Conservation (phyloP, 2,888 invertebrate genomes). For the Metopia argyrocephala region DNA sequence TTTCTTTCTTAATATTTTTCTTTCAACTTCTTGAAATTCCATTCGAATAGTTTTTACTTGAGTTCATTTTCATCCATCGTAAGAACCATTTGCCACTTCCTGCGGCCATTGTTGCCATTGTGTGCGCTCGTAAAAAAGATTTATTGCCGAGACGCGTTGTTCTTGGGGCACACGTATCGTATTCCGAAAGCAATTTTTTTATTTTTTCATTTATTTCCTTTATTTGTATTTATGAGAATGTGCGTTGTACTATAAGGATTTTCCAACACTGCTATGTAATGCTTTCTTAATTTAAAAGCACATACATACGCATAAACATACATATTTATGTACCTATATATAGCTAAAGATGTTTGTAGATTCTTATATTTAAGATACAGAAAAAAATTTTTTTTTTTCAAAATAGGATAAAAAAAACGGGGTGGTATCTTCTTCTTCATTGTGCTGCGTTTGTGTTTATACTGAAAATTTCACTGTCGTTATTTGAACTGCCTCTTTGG, state of each 20-base stretch:
- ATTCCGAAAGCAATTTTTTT: slow-evolving; percentile 44
- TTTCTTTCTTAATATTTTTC: slow-evolving; percentile 28
- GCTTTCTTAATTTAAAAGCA: slow-evolving; percentile 5
- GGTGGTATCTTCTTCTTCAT: slow-evolving; percentile 19
- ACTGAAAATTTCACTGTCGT: too few relatives aligned
- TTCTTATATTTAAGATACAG: background rate
- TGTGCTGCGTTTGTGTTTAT: slow-evolving; percentile 51
- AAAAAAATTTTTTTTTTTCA: slow-evolving; percentile 34
- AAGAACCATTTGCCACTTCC: slow-evolving; percentile 63
- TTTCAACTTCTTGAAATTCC: slow-evolving; percentile 68
- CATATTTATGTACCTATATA: background rate
- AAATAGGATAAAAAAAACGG: slow-evolving; percentile 13
- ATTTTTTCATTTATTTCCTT: slow-evolving; percentile 32
- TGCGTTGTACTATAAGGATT: slow-evolving; percentile 37
- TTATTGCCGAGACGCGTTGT: slow-evolving; percentile 77
- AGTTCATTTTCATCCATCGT: slow-evolving; percentile 73
- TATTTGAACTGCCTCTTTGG: slow-evolving; percentile 44
- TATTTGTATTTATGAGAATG: background rate
- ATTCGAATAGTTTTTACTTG: slow-evolving; percentile 76
- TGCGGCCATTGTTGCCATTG: slow-evolving; percentile 76
- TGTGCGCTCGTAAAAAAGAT: slow-evolving; percentile 78
- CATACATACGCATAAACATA: background rate
- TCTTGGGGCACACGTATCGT: slow-evolving; percentile 73
- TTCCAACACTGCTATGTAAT: slow-evolving; percentile 34
- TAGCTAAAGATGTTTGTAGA: background rate